Base-by-base conservation (phyloP, 1,140 invertebrate genomes). In the Rhagoletis zephyria region DNA sequence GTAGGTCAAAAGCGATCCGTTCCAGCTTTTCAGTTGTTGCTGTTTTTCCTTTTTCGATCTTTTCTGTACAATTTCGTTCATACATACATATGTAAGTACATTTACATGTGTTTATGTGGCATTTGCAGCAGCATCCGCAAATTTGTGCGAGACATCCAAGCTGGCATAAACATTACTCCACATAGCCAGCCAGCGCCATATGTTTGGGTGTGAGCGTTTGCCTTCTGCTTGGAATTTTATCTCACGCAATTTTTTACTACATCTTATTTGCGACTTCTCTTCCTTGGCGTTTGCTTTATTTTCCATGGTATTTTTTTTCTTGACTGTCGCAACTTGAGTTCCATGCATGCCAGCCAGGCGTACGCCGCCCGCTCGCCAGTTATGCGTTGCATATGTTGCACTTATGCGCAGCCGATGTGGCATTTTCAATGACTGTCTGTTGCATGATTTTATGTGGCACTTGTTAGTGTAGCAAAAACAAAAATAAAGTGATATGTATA, bases 311-410 rank as follows among this genome's bases (percentile, higher is more conserved):
- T 30, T 30, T 30, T 30, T 40, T 67, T 40, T 67, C 7, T 74
- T 48, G 16, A 30, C 42, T 51, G 70, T 74, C 42, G 45, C 45
- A 74, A 48, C 45, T 74, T 74, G 70, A 74, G 70, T 74, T 45
- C 70, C 45, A 12, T 30, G 30, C 30, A 30, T 30, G 30, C 30
- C 30, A 30, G 30, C 30, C 30, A 30, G 30, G 30, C 30, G 30
- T 30, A 30, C 30, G 30, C 30, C 30, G 30, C 30, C 30, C 30
- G 30, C 30, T 16, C 40, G 14, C 42, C 42, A 74, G 70, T 74
- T 74, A 74, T 74, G 70, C 40, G 3, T 74, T 51, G 70, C 70
- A 74, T 74, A 74, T 74, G 70, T 12, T 74, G 70, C 70, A 74
- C 70, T 74, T 74, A 74, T 45, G 10, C 45, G 42, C 9, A 12